phyloP scores from a whole-genome alignment of 2,888 invertebrate genomes.

The Ichneumon xanthorius region DNA sequence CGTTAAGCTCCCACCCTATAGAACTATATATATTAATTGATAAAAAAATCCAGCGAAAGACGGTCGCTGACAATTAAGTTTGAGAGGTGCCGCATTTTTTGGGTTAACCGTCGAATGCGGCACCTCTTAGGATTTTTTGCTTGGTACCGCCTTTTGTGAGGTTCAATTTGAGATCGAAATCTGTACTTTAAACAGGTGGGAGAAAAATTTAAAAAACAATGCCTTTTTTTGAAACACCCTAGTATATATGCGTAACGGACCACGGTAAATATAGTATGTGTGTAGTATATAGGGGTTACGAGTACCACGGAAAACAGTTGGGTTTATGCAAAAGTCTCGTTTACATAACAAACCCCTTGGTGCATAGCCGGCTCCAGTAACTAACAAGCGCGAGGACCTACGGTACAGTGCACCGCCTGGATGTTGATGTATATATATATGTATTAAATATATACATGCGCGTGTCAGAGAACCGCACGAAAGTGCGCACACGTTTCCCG shows the following conservation, averaged over 20 bases:
- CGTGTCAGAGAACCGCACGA: constrained; percentile 42
- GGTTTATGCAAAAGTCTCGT: constrained; percentile 71
- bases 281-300: constrained; percentile 31
- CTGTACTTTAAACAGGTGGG: too few relatives aligned
- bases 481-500: constrained; percentile 19
- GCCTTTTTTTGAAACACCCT: too few relatives aligned
- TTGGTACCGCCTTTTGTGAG: too few relatives aligned
- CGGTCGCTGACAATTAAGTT: too few relatives aligned
- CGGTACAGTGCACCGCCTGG: constrained; percentile 32
- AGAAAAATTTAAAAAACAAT: too few relatives aligned
- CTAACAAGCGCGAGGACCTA: constrained; percentile 57
- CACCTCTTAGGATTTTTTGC: too few relatives aligned
- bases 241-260: neutral
- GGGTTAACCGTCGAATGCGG: too few relatives aligned
- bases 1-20: too few relatives aligned
- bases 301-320: constrained; percentile 60
- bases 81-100: too few relatives aligned
- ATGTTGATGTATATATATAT: constrained; percentile 3
- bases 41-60: too few relatives aligned
- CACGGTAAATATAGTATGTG: neutral
- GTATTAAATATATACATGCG: constrained; percentile 34
- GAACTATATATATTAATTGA: too few relatives aligned
- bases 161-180: too few relatives aligned
- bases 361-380: constrained; percentile 43
- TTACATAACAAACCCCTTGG: constrained; percentile 65